Conservation (phyloP, 1,140 invertebrate genomes). For the Alviniconcha marisindica region DNA sequence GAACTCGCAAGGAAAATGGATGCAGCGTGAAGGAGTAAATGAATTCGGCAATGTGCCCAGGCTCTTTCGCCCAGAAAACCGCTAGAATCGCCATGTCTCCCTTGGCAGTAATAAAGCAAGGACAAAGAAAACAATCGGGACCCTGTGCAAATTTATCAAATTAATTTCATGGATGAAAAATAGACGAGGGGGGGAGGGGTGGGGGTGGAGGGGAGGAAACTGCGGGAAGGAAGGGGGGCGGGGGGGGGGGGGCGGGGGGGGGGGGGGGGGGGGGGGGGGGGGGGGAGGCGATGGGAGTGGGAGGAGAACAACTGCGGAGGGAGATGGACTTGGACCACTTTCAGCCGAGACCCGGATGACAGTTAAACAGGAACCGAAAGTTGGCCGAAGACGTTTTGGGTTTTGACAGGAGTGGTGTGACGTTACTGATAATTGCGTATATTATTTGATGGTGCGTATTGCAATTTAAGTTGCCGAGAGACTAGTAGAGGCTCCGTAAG, state of each 20-base stretch:
- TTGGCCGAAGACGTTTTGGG: not conserved
- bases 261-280: not conserved
- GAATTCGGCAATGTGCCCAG: not conserved
- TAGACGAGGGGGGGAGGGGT: not conserved
- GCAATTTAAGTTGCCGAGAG: no score
- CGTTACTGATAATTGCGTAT: not conserved
- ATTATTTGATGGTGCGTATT: no score
- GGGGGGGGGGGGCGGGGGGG: not conserved
- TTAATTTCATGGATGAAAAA: constrained; percentile 27
- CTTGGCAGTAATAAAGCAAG: not conserved
- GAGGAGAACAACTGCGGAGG: no score
- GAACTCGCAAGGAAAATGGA: no score
- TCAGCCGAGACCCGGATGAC: no score
- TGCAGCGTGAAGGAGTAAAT: no score
- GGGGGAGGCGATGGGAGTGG: not conserved
- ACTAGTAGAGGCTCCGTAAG: no score
- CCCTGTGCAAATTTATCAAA: constrained; percentile 26
- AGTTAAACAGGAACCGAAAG: no score
- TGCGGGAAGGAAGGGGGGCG: not conserved
- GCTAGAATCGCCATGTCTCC: not conserved
- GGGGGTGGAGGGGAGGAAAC: not conserved
- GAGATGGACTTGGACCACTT: no score
- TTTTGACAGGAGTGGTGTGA: not conserved
- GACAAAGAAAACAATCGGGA: constrained; percentile 26
- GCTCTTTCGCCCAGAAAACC: not conserved